Conservation (phyloP, 2,888 invertebrate genomes). For the Branchellion lobata region DNA sequence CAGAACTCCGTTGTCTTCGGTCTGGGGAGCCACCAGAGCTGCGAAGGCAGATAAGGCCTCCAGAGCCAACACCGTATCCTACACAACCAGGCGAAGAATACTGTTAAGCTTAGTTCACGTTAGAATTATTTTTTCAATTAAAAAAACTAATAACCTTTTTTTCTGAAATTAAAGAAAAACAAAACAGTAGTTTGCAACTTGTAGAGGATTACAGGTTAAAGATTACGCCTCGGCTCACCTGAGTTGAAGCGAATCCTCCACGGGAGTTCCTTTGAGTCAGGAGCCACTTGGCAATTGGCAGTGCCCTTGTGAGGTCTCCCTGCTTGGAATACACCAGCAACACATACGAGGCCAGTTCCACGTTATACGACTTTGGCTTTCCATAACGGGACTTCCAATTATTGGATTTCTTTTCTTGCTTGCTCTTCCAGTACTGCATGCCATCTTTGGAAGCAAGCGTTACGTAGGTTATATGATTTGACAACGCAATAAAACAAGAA, state of each 20-base stretch:
- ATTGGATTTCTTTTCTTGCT: slow-evolving; percentile 28
- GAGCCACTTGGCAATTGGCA: slow-evolving; percentile 60
- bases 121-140: too few species aligned
- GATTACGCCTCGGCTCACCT: too few species aligned
- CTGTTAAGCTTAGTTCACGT: neutral
- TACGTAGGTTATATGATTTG: neutral
- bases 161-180: too few species aligned
- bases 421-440: slow-evolving; percentile 56
- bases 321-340: slow-evolving; percentile 56
- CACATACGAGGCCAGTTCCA: slow-evolving; percentile 61
- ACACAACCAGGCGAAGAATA: neutral
- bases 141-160: too few species aligned
- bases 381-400: slow-evolving; percentile 48
- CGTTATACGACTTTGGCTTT: slow-evolving; percentile 55
- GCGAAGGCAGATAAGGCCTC: slow-evolving; percentile 27
- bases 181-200: too few species aligned
- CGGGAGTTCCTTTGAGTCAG: slow-evolving; percentile 57
- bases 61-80: slow-evolving; percentile 24
- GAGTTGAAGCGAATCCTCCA: slow-evolving; percentile 62
- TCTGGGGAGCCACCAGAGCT: neutral
- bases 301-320: slow-evolving; percentile 31
- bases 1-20: neutral
- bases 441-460: slow-evolving; percentile 53
- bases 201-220: too few species aligned
- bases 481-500: neutral